A percentile compares a stretch with the other conserved stretches of the same genome.
Conservation (phyloP, 2,797 vertebrate species). For the Uromys caudimaculatus region DNA sequence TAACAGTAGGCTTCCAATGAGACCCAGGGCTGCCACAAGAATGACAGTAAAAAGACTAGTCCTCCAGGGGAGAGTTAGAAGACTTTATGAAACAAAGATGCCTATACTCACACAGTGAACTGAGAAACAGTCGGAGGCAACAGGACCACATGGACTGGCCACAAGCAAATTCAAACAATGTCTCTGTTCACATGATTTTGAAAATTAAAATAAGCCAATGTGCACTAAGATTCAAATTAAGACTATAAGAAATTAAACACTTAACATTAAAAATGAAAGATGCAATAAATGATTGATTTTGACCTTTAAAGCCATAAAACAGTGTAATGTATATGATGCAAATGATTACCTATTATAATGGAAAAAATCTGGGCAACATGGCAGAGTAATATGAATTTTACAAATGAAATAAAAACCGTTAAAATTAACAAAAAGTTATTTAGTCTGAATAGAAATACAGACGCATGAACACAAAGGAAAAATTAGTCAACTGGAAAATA, state of each 20-base stretch:
- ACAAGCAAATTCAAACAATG: background rate
- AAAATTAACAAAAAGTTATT: background rate
- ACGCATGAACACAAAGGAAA: constrained; percentile 25
- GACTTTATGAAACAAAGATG: background rate
- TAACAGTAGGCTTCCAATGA: background rate
- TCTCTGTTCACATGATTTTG: background rate
- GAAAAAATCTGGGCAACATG: background rate
- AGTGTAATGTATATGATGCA: constrained; percentile 1
- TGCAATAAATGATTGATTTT: background rate
- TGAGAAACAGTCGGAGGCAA: background rate
- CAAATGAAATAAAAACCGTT: constrained; percentile 39
- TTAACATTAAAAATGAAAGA: background rate
- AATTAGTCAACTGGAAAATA: constrained; percentile 45
- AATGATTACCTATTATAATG: background rate
- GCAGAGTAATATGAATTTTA: constrained; percentile 5
- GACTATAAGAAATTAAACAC: background rate
- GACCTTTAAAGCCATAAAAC: background rate
- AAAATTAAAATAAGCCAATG: constrained; percentile 26
- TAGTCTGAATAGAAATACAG: background rate
- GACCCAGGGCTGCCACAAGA: background rate
- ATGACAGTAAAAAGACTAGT: background rate
- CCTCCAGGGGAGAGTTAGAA: background rate
- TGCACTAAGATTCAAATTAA: constrained; percentile 10
- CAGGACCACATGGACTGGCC: background rate
- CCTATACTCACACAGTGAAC: background rate